phyloP scores from a whole-genome alignment of 2,113 vertebrate species.

The Bostrychus sinensis region DNA sequence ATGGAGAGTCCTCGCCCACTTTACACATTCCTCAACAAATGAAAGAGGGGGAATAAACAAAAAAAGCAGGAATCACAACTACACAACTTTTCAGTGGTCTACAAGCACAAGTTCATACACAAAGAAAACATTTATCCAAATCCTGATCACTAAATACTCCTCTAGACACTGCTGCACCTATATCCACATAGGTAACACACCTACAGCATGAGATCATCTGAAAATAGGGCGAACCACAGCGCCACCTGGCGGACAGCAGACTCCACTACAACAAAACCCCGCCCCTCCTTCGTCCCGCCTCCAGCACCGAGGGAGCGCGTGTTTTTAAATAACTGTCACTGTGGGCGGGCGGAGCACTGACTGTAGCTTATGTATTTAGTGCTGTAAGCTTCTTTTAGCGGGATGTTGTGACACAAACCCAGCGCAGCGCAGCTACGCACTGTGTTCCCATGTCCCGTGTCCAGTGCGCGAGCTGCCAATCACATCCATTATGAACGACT shows the following conservation, averaged over 20 bases:
- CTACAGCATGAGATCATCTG: background rate
- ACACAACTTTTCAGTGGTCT: background rate
- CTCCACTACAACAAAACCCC: slow-evolving; percentile 12
- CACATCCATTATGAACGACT: slow-evolving; percentile 69
- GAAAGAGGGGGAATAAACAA: background rate
- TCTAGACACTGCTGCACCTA: too few relatives aligned
- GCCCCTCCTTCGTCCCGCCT: slow-evolving; percentile 64
- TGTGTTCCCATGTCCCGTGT: slow-evolving; percentile 56
- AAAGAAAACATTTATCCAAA: too few relatives aligned
- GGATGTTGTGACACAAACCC: background rate
- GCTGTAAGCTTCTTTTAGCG: background rate
- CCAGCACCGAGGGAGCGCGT: background rate
- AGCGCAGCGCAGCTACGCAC: slow-evolving; percentile 39
- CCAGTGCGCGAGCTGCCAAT: slow-evolving; percentile 67
- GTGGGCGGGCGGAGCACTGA: slow-evolving; percentile 22
- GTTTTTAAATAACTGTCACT: fast-evolving
- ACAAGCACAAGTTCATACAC: too few relatives aligned
- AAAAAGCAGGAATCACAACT: background rate
- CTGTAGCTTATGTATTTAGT: fast-evolving
- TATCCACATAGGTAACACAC: too few relatives aligned
- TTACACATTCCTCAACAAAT: background rate
- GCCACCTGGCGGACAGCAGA: slow-evolving; percentile 6
- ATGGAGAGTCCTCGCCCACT: background rate
- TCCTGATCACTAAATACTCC: too few relatives aligned
- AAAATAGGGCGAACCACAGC: background rate